Percentiles rank a stretch among this genome's conserved stretches.
These are phyloP conservation scores for Dolichoris vasculosae DNA, from an alignment of 1,140 invertebrate species.

Conservation along the genomic window DNA sequence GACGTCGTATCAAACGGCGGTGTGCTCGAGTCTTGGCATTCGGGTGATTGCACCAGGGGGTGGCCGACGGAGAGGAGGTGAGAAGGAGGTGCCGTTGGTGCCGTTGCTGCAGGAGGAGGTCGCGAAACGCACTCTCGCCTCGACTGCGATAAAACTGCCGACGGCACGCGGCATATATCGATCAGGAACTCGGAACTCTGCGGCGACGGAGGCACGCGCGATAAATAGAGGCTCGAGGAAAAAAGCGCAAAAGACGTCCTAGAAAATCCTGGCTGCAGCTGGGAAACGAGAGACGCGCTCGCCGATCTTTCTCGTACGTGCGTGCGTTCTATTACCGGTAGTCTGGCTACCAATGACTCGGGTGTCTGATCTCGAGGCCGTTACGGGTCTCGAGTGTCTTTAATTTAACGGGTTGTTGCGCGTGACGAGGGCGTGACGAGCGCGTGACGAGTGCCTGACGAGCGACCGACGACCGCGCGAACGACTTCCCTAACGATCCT, in stretches of 20 bases:
- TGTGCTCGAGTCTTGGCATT: slow-evolving; percentile 2
- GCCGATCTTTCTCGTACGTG: no score
- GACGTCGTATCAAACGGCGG: background rate
- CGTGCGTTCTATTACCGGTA: no score
- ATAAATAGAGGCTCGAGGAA: background rate
- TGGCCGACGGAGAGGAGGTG: background rate
- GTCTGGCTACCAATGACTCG: no score
- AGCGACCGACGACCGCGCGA: no score
- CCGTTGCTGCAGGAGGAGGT: background rate
- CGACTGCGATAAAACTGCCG: slow-evolving; percentile 26
- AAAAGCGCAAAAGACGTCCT: background rate
- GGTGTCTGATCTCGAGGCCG: no score
- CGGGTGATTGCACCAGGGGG: background rate
- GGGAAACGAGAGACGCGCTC: no score
- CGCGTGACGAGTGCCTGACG: no score
- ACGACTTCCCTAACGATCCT: no score
- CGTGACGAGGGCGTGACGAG: no score
- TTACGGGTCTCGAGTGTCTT: no score
- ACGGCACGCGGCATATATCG: slow-evolving; percentile 31
- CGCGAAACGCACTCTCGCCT: background rate
- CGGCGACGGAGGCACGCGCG: background rate
- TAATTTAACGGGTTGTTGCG: no score
- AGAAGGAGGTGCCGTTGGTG: background rate
- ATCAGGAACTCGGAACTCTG: slow-evolving; percentile 1
- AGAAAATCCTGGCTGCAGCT: no score